Evolutionary conservation across 2,797 vertebrate genomes (phyloP), one percentile per base, ranked within the genome.

Genomic region (Chaetophractus vellerosus): DNA sequence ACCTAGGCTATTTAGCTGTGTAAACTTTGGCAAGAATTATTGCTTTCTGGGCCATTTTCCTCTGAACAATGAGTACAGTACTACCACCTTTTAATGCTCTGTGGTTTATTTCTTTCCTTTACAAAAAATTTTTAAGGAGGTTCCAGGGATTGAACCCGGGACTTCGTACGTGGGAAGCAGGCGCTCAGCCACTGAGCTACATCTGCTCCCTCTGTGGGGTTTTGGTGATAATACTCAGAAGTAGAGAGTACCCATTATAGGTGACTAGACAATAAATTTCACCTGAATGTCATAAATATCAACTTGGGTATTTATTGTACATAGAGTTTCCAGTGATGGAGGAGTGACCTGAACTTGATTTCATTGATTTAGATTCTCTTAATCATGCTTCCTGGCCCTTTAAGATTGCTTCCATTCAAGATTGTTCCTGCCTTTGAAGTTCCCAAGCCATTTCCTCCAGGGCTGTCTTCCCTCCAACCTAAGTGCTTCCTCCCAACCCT

Each of bases 191-290:
- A 45, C 45, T 45, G 45, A 45, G 1, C 45, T 45, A 45, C 45
- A 45, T 45, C 45, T 8, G 10, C 45, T 45, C 7, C 7, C 9
- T n/a, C 18, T 36, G 0, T 68, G 48, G 31, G 31, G 3, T 74
- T 79, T 94, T 79, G 83, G n/a, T 64, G 50, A 28, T 93, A 61
- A 71, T 80, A 36, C 21, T 79, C 90, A n/a, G 12, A 50, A 87
- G 83, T n/a, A 50, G 31, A 64, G 21, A 71, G 2, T 69, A 55
- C 28, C 45, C 57, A 11, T 76, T 59, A 79, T 4, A 76, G 31
- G 45, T 69, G 5, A 24, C 10, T 64, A 74, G 64, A 41, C 50
- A 64, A 3, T 81, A 66, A 33, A 24, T 36, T 87, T 88, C 66
- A 48, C 36, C 83, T 82, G 52, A 75, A 31, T 28, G 0, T 50